A percentile compares a stretch with the other conserved stretches of the same genome.
phyloP scores from a whole-genome alignment of 2,113 vertebrate species.

The Ifrita kowaldi region DNA sequence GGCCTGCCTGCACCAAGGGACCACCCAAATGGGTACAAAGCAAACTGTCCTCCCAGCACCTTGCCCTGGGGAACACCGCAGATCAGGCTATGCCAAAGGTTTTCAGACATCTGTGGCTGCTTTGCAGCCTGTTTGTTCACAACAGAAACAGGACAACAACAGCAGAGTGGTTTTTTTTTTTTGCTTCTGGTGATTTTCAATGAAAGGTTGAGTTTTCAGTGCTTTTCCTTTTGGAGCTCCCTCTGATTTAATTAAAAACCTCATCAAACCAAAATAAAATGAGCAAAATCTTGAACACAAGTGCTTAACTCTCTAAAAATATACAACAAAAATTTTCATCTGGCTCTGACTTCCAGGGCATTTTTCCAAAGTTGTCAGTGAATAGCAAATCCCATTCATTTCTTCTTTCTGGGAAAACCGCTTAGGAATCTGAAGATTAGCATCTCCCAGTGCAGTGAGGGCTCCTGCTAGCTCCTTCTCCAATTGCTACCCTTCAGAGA shows the following conservation, averaged over 20 bases:
- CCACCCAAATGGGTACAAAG: not conserved
- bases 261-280: not conserved
- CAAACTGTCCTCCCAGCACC: not conserved
- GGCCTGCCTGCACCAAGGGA: not conserved
- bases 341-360: not conserved
- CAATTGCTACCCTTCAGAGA: not conserved
- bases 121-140: not conserved
- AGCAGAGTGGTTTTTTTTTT: not conserved
- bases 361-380: not conserved
- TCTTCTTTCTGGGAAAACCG: not conserved
- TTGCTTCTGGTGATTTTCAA: not conserved
- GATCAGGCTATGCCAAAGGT: not conserved
- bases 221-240: not conserved
- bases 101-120: not conserved
- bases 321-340: not conserved
- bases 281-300: not conserved
- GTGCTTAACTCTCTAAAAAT: not conserved
- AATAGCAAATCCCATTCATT: not conserved
- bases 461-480: not conserved
- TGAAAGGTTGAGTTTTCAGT: not conserved
- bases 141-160: not conserved
- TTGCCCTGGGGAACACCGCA: fast-evolving
- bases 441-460: not conserved
- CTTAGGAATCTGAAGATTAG: not conserved
- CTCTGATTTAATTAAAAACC: not conserved